Percentiles rank a stretch among this genome's conserved stretches.
These are phyloP conservation scores for Drosophila subquinaria DNA, from an alignment of 2,888 invertebrate species.

Conservation along the genomic window DNA sequence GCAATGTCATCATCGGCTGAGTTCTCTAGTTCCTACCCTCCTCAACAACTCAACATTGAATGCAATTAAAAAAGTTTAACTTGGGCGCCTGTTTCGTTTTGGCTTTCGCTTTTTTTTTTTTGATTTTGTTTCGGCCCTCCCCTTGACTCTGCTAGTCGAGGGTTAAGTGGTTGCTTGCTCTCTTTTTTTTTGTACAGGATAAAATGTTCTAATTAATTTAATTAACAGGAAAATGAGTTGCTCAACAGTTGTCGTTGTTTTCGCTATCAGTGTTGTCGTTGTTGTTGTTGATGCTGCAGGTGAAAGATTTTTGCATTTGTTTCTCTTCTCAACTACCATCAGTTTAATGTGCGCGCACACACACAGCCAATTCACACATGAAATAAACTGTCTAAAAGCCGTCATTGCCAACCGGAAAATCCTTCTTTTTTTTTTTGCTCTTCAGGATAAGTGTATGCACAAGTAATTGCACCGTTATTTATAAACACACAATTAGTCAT, in stretches of 20 bases:
- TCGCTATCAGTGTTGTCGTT: slow-evolving; percentile 30
- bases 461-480: slow-evolving; percentile 34
- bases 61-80: slow-evolving; percentile 76
- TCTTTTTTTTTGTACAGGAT: slow-evolving; percentile 19
- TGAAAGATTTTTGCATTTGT: slow-evolving; percentile 53
- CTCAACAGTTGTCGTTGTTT: slow-evolving; percentile 62
- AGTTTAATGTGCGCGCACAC: not conserved
- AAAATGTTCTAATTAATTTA: slow-evolving; percentile 74
- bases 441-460: slow-evolving; percentile 5
- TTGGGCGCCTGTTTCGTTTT: slow-evolving; percentile 14
- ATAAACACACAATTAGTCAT: slow-evolving; percentile 30
- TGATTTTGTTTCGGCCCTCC: not conserved
- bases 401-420: slow-evolving; percentile 27
- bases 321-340: slow-evolving; percentile 7
- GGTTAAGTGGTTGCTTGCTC: slow-evolving; percentile 41
- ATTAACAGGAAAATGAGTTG: slow-evolving; percentile 79
- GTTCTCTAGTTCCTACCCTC: not conserved
- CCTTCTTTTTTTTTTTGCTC: slow-evolving; percentile 3
- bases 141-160: slow-evolving; percentile 6
- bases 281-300: slow-evolving; percentile 32
- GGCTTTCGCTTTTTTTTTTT: not conserved
- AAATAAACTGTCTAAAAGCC: slow-evolving; percentile 8
- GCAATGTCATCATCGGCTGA: slow-evolving; percentile 50
- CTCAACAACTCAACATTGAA: slow-evolving; percentile 61
- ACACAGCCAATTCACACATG: not conserved